Evolutionary conservation across 2,888 invertebrate genomes (phyloP).

Genomic region (Folsomia manolachei): DNA sequence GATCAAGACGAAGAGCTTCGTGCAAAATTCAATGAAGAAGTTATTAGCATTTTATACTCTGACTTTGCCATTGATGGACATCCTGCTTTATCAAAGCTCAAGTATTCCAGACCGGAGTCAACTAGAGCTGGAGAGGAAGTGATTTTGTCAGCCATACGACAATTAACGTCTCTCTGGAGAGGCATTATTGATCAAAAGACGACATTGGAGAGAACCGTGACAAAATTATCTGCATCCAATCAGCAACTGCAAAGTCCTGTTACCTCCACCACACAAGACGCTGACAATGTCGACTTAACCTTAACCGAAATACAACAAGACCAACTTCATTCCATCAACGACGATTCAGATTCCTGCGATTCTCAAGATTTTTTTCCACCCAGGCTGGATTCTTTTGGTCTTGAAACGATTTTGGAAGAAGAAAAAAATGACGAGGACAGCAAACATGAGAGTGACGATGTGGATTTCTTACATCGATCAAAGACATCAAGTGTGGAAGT

Average conservation of each 20-base stretch:
- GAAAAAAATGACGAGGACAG: conserved; percentile 47
- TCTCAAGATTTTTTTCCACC: conserved; percentile 41
- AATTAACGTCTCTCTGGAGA: conserved; percentile 46
- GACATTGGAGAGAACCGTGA: conserved; percentile 54
- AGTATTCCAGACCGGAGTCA: conserved; percentile 28
- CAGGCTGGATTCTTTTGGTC: conserved; percentile 48
- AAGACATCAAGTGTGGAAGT: conserved; percentile 8
- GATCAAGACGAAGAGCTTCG: conserved; percentile 42
- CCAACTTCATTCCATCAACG: not conserved
- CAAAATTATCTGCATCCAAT: conserved; percentile 51
- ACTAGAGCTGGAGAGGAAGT: conserved; percentile 37
- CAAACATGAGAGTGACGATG: conserved; percentile 6
- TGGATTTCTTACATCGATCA: conserved; percentile 11
- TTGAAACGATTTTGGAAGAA: conserved; percentile 50
- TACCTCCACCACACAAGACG: not conserved
- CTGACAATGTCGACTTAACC: not conserved
- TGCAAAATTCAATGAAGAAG: conserved; percentile 45
- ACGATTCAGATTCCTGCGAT: not conserved
- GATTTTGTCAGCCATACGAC: conserved; percentile 41
- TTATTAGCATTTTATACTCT: conserved; percentile 43
- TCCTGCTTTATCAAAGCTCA: conserved; percentile 31
- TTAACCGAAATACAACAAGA: not conserved
- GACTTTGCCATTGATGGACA: conserved; percentile 48
- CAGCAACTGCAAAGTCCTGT: not conserved
- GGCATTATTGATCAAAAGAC: conserved; percentile 53